Conservation (phyloP, 2,797 vertebrate species). For the Adelosebastes latens region DNA sequence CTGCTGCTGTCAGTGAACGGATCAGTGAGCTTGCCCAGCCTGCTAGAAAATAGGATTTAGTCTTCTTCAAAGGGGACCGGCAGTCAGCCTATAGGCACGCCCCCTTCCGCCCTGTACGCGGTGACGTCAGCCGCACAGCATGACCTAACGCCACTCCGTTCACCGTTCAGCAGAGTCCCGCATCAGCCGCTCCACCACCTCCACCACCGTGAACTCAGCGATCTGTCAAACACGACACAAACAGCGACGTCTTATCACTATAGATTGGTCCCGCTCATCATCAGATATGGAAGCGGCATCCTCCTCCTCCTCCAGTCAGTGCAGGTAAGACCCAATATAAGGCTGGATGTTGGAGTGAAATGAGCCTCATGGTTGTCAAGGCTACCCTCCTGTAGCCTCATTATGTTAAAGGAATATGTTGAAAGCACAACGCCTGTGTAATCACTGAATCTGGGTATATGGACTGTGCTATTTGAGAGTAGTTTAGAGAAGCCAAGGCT, state of each 20-base stretch:
- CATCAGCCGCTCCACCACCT: slow-evolving; percentile 12
- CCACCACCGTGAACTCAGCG: background rate
- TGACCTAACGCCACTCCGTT: slow-evolving; percentile 9
- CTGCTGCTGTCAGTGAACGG: slow-evolving; percentile 43
- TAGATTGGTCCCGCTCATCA: background rate
- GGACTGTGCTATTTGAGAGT: background rate
- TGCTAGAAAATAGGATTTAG: slow-evolving; percentile 73
- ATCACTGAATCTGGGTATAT: background rate
- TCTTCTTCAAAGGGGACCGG: slow-evolving; percentile 57
- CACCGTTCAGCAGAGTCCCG: background rate
- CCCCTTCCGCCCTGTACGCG: slow-evolving; percentile 27
- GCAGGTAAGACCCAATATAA: slow-evolving; percentile 73
- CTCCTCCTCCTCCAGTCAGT: slow-evolving; percentile 23
- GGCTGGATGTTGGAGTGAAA: background rate
- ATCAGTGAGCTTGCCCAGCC: slow-evolving; percentile 60
- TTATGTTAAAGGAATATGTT: background rate
- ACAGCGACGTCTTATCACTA: background rate
- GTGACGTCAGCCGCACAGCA: slow-evolving; percentile 44
- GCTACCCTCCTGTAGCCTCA: background rate
- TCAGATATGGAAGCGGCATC: slow-evolving; percentile 56
- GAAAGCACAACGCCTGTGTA: background rate
- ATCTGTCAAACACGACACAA: background rate
- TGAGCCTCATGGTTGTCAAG: slow-evolving; percentile 18
- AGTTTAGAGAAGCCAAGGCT: background rate
- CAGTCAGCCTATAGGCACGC: background rate